These are phyloP conservation scores for Sarcophaga carnaria DNA, from an alignment of 2,888 invertebrate species.

Conservation along the genomic window DNA sequence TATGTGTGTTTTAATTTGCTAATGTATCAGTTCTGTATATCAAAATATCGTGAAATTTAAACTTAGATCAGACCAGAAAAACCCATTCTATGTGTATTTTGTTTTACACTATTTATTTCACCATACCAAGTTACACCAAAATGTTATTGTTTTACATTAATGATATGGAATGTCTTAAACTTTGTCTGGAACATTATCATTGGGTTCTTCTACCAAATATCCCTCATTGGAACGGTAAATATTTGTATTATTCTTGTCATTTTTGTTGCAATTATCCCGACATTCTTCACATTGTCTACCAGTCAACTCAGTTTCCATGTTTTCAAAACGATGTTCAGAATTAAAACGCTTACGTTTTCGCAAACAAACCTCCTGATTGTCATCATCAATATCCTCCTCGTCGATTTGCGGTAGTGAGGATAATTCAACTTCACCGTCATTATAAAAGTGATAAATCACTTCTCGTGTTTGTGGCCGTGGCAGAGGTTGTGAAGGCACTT, in stretches of 20 bases:
- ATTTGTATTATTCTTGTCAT: slow-evolving; percentile 10
- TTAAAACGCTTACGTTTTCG: slow-evolving; percentile 68
- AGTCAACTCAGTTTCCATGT: neutral
- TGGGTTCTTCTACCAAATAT: slow-evolving; percentile 78
- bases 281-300: neutral
- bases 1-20: too few species aligned
- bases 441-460: slow-evolving; percentile 55
- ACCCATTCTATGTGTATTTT: neutral
- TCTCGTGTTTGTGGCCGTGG: slow-evolving; percentile 24
- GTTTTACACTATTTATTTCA: neutral
- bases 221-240: slow-evolving; percentile 74
- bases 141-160: slow-evolving; percentile 2
- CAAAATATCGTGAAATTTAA: too few species aligned
- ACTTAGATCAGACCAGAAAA: too few species aligned
- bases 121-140: slow-evolving; percentile 6
- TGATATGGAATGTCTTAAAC: slow-evolving; percentile 1
- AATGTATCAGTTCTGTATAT: too few species aligned
- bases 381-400: slow-evolving; percentile 62
- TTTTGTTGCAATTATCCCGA: neutral
- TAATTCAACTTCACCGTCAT: slow-evolving; percentile 42
- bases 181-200: slow-evolving; percentile 55
- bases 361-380: slow-evolving; percentile 62
- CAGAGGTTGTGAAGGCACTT: slow-evolving; percentile 57
- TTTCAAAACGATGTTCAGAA: slow-evolving; percentile 2
- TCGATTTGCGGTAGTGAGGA: slow-evolving; percentile 53